Evolutionary conservation across 2,797 vertebrate species (phyloP).

Genomic region (Sebastes iracundus): DNA sequence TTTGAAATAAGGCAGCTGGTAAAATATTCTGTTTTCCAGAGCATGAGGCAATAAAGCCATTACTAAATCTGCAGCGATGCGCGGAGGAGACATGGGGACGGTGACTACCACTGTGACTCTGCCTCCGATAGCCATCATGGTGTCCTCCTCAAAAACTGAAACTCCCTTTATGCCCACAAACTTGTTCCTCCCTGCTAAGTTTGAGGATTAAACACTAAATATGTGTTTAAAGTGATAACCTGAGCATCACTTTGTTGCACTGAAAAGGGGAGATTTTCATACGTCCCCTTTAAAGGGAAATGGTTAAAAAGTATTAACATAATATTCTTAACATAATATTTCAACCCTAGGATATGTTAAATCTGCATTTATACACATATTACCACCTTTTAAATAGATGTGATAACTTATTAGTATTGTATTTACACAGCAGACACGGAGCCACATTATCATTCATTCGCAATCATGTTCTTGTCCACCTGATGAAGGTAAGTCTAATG

Average conservation of each 20-base stretch:
- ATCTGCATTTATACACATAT: not conserved
- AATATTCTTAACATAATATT: not conserved
- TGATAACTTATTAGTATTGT: not conserved
- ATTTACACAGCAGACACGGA: not conserved
- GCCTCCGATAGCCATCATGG: conserved; percentile 11
- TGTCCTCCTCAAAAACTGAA: not conserved
- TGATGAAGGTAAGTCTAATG: not conserved
- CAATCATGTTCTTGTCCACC: not conserved
- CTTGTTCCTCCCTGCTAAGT: not conserved
- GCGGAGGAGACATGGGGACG: not conserved
- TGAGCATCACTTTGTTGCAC: not conserved
- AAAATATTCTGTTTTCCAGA: conserved; percentile 40
- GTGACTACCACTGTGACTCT: not conserved
- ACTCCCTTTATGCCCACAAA: not conserved
- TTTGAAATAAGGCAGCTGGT: conserved; percentile 36
- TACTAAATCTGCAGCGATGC: not conserved
- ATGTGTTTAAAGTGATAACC: not conserved
- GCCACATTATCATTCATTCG: not conserved
- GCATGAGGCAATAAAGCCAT: conserved; percentile 22
- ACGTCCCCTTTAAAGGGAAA: not conserved
- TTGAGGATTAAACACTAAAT: not conserved
- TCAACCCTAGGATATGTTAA: not conserved
- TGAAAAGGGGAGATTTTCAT: no score
- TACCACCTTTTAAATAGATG: not conserved
- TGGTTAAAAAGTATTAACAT: not conserved